phyloP scores from a whole-genome alignment of 2,113 vertebrate genomes.

The Meriones unguiculatus region DNA sequence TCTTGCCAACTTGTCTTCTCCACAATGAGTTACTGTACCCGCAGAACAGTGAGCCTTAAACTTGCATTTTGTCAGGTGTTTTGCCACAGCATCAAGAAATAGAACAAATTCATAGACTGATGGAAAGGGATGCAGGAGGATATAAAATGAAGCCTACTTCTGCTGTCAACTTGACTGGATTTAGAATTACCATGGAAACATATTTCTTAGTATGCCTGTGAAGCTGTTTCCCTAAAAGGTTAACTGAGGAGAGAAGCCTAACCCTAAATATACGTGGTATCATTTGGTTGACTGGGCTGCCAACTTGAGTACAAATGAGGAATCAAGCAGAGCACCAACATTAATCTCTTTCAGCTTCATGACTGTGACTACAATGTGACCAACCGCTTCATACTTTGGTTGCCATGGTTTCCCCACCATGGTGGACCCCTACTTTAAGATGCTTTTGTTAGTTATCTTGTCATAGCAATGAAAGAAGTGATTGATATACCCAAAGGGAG shows the following conservation, averaged over 20 bases:
- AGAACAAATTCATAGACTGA: not conserved
- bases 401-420: not conserved
- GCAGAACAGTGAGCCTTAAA: not conserved
- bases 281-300: not conserved
- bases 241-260: not conserved
- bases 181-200: not conserved
- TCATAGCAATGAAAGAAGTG: not conserved
- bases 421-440: not conserved
- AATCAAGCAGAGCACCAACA: not conserved
- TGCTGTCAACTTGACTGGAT: not conserved
- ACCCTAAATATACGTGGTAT: not conserved
- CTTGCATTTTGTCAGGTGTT: not conserved
- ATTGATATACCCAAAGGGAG: not conserved
- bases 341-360: not conserved
- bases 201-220: not conserved
- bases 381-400: too few relatives aligned
- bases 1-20: not conserved
- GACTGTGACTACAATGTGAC: not conserved
- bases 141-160: not conserved
- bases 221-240: not conserved
- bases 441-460: not conserved
- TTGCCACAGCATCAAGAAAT: not conserved
- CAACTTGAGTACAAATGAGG: not conserved
- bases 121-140: not conserved
- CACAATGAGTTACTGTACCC: not conserved